These are phyloP conservation scores for Astropecten irregularis DNA, from an alignment of 53 echinoderm and acorn worm genomes.

Conservation along the genomic window DNA sequence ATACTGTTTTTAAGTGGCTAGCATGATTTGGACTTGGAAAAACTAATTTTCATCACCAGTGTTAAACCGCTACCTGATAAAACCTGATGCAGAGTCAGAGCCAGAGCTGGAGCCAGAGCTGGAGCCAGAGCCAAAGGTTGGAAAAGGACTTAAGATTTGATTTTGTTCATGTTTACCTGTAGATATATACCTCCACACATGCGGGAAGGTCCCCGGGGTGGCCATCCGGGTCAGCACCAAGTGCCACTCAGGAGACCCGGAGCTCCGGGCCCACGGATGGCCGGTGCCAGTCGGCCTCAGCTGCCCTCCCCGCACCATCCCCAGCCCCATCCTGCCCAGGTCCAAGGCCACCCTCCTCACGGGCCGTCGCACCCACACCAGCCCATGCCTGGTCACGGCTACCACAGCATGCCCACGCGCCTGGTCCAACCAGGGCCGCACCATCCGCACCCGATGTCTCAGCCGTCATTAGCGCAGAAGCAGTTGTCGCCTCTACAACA, in stretches of 20 bases:
- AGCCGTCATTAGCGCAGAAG: background rate
- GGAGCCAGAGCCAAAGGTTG: no score
- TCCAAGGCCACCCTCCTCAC: slow-evolving; percentile 46
- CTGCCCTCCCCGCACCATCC: slow-evolving; percentile 39
- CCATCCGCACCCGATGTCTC: slow-evolving; percentile 1
- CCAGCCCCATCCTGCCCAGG: slow-evolving; percentile 25
- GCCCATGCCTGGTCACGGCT: slow-evolving; percentile 5
- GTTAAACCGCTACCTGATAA: no score
- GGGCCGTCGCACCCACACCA: slow-evolving; percentile 54
- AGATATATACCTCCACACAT: slow-evolving; percentile 84
- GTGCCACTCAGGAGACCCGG: slow-evolving; percentile 33
- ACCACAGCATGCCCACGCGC: background rate
- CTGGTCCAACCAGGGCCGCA: slow-evolving; percentile 16
- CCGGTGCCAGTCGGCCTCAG: slow-evolving; percentile 29
- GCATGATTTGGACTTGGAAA: no score
- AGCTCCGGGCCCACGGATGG: slow-evolving; percentile 4
- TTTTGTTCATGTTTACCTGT: no score
- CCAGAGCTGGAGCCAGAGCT: no score
- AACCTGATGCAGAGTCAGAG: no score
- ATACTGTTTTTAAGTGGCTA: no score
- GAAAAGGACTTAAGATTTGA: no score
- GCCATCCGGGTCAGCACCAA: slow-evolving; percentile 46
- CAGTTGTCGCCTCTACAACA: background rate
- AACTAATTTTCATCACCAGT: no score
- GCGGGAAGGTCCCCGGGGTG: slow-evolving; percentile 48